A percentile compares a stretch with the other conserved stretches of the same genome.
Conservation (phyloP, 2,888 invertebrate species). For the Melanostoma scalare region DNA sequence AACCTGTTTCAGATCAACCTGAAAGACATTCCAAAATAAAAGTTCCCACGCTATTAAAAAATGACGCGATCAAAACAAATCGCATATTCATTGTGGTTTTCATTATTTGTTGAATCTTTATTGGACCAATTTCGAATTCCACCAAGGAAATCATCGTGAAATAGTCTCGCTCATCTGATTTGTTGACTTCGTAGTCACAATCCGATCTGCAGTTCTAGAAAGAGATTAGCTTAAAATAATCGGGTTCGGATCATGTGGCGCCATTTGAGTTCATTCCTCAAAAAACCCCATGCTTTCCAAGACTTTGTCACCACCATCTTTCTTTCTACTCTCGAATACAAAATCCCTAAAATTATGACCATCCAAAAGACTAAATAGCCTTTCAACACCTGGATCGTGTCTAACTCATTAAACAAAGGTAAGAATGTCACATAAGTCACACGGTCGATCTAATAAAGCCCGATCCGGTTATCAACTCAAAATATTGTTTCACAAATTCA, state of each 20-base stretch:
- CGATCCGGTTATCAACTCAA: conserved; percentile 46
- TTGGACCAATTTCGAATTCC: no score
- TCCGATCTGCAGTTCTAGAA: no score
- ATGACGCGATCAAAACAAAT: conserved; percentile 37
- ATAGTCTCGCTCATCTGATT: no score
- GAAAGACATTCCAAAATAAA: conserved; percentile 38
- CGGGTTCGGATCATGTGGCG: no score
- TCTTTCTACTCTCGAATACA: conserved; percentile 8
- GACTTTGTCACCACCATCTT: no score
- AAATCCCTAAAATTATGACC: conserved; percentile 55
- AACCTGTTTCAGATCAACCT: conserved; percentile 42
- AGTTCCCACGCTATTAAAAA: conserved; percentile 56
- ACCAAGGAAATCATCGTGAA: no score
- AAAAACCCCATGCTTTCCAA: no score
- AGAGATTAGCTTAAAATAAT: no score
- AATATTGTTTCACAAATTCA: conserved; percentile 37
- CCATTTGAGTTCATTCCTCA: no score
- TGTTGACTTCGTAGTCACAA: no score
- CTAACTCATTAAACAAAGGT: conserved; percentile 37
- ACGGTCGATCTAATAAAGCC: background rate
- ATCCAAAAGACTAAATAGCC: conserved; percentile 46
- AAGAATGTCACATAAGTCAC: conserved; percentile 48
- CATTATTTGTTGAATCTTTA: no score
- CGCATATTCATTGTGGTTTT: no score
- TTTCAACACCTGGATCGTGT: conserved; percentile 36